These are phyloP conservation scores for Laspeyria flexula DNA, from an alignment of 2,888 invertebrate genomes.

Conservation along the genomic window DNA sequence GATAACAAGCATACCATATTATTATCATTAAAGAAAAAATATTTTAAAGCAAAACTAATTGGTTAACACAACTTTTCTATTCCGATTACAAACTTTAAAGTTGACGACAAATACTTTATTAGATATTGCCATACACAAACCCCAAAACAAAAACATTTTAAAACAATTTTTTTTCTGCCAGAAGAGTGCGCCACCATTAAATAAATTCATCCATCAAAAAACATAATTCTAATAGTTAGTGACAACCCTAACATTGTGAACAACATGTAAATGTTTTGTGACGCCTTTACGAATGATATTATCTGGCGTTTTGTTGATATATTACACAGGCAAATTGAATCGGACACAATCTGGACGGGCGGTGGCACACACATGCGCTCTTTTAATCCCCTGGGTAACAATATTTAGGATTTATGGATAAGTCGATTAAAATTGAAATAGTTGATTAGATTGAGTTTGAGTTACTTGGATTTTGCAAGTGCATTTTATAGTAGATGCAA, in stretches of 20 bases:
- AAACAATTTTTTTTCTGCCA: too few species aligned
- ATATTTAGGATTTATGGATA: slow-evolving; percentile 42
- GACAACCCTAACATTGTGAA: slow-evolving; percentile 55
- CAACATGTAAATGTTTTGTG: slow-evolving; percentile 72
- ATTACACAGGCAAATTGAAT: slow-evolving; percentile 81
- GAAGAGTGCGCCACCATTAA: too few species aligned
- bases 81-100: too few species aligned
- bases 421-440: slow-evolving; percentile 33
- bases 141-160: too few species aligned
- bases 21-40: too few species aligned
- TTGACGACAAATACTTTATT: too few species aligned
- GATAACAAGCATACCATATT: too few species aligned
- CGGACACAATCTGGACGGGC: slow-evolving; percentile 73
- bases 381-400: slow-evolving; percentile 56
- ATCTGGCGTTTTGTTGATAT: slow-evolving; percentile 80
- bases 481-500: slow-evolving; percentile 4
- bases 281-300: slow-evolving; percentile 83
- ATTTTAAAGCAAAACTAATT: too few species aligned
- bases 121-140: too few species aligned
- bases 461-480: slow-evolving; percentile 12
- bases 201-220: too few species aligned
- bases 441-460: slow-evolving; percentile 15
- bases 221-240: slow-evolving; percentile 1
- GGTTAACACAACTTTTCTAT: too few species aligned
- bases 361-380: slow-evolving; percentile 64